Conservation (phyloP, 2,113 vertebrate genomes). For the Notothenia coriiceps region DNA sequence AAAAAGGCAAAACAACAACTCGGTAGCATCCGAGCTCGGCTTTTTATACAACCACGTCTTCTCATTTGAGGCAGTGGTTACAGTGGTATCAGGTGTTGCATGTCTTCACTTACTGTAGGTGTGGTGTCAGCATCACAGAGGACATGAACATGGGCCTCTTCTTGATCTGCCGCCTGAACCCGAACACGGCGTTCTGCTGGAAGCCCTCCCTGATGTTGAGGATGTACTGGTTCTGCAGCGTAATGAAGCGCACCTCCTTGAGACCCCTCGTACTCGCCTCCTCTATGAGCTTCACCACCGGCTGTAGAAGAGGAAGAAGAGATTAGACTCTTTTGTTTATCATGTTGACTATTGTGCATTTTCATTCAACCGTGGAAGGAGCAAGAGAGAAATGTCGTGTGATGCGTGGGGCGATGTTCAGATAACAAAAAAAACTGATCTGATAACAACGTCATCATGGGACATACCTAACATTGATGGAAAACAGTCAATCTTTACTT, state of each 20-base stretch:
- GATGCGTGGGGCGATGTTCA: neutral
- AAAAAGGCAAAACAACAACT: too few species aligned
- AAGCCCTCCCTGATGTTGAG: constrained; percentile 94
- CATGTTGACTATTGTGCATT: neutral
- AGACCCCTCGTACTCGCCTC: constrained; percentile 92
- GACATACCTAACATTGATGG: neutral
- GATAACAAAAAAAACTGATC: neutral
- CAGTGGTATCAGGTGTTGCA: neutral
- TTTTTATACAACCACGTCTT: neutral
- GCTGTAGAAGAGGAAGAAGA: constrained; percentile 76
- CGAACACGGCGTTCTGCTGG: constrained; percentile 92
- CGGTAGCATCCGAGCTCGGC: neutral
- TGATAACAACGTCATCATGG: constrained; percentile 5
- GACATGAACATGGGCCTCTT: constrained; percentile 94
- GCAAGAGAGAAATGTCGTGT: neutral
- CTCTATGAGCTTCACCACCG: constrained; percentile 94
- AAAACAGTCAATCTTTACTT: constrained; percentile 21
- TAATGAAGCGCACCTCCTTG: constrained; percentile 96
- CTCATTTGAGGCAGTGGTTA: neutral
- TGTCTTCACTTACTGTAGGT: constrained; percentile 89
- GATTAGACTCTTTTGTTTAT: neutral
- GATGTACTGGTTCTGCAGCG: constrained; percentile 97
- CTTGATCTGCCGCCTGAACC: constrained; percentile 95
- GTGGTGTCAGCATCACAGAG: constrained; percentile 90
- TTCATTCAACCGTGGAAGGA: neutral